A percentile compares a stretch with the other conserved stretches of the same genome.
Evolutionary conservation across 2,888 invertebrate species (phyloP).

Genomic region (Eugnorisma glareosa): DNA sequence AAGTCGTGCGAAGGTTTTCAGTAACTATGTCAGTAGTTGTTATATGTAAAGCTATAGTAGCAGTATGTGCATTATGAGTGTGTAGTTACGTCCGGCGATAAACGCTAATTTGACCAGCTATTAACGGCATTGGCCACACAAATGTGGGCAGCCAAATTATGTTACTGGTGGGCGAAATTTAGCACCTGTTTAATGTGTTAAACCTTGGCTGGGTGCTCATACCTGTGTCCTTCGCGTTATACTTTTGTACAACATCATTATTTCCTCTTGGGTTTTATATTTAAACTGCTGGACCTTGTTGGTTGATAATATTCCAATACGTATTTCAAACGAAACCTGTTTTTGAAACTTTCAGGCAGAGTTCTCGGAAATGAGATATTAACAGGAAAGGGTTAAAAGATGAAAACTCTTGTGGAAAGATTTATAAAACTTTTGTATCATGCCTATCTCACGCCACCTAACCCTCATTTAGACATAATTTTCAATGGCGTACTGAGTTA

Average conservation of each 20-base stretch:
- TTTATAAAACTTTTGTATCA: not conserved
- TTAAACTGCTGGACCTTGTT: not conserved
- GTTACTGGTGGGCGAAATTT: slow-evolving; percentile 26
- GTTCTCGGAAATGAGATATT: too few relatives aligned
- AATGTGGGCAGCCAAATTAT: slow-evolving; percentile 40
- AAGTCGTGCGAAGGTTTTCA: not conserved
- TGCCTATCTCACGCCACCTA: too few relatives aligned
- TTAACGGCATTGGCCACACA: slow-evolving; percentile 35
- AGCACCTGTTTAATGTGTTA: slow-evolving; percentile 30
- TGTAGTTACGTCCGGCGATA: slow-evolving; percentile 26
- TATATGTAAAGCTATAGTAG: not conserved
- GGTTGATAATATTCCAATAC: not conserved
- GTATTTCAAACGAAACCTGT: not conserved
- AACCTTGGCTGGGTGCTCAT: slow-evolving; percentile 13
- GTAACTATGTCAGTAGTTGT: not conserved
- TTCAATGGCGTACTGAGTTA: not conserved
- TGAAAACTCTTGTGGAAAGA: too few relatives aligned
- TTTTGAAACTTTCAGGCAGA: not conserved
- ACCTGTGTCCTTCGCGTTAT: not conserved
- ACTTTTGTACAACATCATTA: not conserved
- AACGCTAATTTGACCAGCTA: slow-evolving; percentile 41
- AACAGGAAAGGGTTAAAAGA: too few relatives aligned
- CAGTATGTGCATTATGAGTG: not conserved
- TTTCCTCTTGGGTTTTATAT: not conserved
- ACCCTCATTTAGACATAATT: not conserved